phyloP scores from a whole-genome alignment of 2,113 vertebrate genomes.

The human region GRCh38 chrX:76157001-76157500 shows the following conservation, averaged over 20 bases:
- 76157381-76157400: not conserved
- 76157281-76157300: not conserved
- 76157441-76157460: not conserved
- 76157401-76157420: not conserved
- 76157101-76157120: not conserved
- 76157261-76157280: not conserved
- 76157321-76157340: not conserved
- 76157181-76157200: not conserved
- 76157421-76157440: not conserved
- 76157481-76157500: not conserved
- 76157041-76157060: not conserved
- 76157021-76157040: not conserved
- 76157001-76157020: not conserved
- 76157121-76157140: not conserved
- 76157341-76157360: not conserved
- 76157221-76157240: not conserved
- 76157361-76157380: not conserved
- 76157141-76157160: not conserved
- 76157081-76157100: not conserved
- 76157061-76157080: not conserved
- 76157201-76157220: not conserved
- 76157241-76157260: not conserved
- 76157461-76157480: not conserved
- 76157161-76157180: not conserved
- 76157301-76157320: not conserved